Evolutionary conservation across 2,797 vertebrate species (phyloP).

Genomic region (Thunnus albacares): DNA sequence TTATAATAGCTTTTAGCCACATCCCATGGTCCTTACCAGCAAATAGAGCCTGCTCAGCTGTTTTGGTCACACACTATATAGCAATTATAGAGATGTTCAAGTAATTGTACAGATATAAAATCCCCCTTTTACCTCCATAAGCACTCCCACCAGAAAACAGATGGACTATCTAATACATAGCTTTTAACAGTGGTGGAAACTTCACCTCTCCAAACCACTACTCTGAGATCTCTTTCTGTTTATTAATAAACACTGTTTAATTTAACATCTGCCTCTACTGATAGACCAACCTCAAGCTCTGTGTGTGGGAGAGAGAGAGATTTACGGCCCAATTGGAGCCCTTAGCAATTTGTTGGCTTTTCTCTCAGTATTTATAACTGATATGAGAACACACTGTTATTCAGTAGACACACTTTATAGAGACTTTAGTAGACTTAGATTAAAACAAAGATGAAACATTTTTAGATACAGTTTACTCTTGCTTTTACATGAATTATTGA

Average conservation of each 20-base stretch:
- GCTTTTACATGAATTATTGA: conserved; percentile 15
- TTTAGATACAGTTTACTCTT: not conserved
- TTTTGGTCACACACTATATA: not conserved
- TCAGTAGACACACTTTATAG: not conserved
- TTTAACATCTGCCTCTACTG: conserved; percentile 37
- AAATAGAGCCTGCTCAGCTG: no score
- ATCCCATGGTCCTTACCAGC: no score
- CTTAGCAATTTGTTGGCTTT: conserved; percentile 31
- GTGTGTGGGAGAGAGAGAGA: conserved; percentile 3
- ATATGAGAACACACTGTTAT: conserved; percentile 12
- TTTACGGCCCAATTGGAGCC: conserved; percentile 18
- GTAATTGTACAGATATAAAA: not conserved
- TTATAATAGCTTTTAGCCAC: no score
- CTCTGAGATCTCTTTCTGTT: conserved; percentile 18
- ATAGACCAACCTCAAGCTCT: conserved; percentile 7
- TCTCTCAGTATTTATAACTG: conserved; percentile 34
- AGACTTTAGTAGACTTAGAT: conserved; percentile 12
- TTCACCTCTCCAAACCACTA: not conserved
- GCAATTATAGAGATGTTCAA: conserved; percentile 3
- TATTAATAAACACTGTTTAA: conserved; percentile 44
- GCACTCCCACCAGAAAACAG: not conserved
- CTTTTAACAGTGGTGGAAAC: not conserved
- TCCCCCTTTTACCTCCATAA: not conserved
- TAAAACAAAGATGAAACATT: conserved; percentile 10
- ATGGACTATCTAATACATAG: no score